Evolutionary conservation across 2,888 invertebrate species (phyloP).

Genomic region (Leptopilina drosophilae): DNA sequence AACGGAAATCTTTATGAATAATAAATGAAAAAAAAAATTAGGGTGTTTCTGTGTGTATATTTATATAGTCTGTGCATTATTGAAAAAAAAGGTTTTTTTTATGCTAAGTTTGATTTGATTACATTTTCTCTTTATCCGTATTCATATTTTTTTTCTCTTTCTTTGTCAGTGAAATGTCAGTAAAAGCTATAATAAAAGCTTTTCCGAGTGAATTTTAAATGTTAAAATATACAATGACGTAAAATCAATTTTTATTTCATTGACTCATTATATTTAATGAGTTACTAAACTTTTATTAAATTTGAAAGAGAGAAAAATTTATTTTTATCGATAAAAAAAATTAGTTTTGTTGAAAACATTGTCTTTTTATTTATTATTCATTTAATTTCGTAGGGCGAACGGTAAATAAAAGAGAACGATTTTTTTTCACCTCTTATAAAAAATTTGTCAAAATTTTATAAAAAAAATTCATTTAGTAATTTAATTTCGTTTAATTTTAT

Average conservation of each 20-base stretch:
- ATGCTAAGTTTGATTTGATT: background rate
- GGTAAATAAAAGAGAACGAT: too few relatives aligned
- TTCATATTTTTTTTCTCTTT: background rate
- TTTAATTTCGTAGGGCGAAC: too few relatives aligned
- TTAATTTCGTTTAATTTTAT: background rate
- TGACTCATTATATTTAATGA: too few relatives aligned
- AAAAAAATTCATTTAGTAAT: too few relatives aligned
- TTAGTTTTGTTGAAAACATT: background rate
- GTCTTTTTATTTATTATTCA: background rate
- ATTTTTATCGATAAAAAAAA: background rate
- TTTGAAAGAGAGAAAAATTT: too few relatives aligned
- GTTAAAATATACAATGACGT: too few relatives aligned
- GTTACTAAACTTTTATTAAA: too few relatives aligned
- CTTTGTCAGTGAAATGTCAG: background rate
- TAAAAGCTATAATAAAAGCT: too few relatives aligned
- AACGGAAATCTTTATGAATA: constrained; percentile 2
- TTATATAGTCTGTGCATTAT: background rate
- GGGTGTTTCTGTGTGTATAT: background rate
- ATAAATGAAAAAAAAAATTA: background rate
- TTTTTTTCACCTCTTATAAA: too few relatives aligned
- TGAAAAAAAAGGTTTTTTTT: background rate
- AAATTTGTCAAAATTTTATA: too few relatives aligned
- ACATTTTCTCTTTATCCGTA: background rate
- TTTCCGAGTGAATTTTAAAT: too few relatives aligned
- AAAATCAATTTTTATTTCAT: too few relatives aligned